Percentiles rank a stretch among this genome's conserved stretches.
Evolutionary conservation across 2,113 vertebrate species (phyloP).

Genomic region (Lagopus leucura): DNA sequence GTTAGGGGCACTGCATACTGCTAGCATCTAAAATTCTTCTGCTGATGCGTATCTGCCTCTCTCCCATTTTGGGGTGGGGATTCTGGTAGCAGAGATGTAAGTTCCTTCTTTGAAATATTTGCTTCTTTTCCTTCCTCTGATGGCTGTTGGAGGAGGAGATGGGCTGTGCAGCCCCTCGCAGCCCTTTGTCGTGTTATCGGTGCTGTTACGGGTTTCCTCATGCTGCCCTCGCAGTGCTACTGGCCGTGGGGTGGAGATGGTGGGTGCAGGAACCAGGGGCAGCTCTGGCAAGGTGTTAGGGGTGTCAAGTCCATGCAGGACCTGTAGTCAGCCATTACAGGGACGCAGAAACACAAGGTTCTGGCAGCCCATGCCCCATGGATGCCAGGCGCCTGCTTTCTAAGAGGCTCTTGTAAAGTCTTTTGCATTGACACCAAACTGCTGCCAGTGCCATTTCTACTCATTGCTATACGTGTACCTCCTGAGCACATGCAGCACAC

Average conservation of each 20-base stretch:
- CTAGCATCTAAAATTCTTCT: neutral
- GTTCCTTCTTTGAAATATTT: neutral
- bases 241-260: neutral
- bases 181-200: neutral
- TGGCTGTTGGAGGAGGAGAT: neutral
- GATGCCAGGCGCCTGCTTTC: rapidly evolving
- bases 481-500: neutral
- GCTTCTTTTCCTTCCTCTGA: neutral
- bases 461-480: rapidly evolving
- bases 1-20: neutral
- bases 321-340: neutral
- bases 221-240: neutral
- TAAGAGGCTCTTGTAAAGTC: neutral
- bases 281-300: neutral
- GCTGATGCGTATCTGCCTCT: neutral
- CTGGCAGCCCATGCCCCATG: rapidly evolving
- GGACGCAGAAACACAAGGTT: too few relatives aligned
- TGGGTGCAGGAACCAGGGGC: neutral
- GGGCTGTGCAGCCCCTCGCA: rapidly evolving
- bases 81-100: neutral
- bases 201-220: neutral
- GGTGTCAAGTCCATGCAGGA: neutral
- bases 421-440: neutral
- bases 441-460: neutral
- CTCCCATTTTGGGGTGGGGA: neutral